Base-by-base conservation (phyloP, 2,797 vertebrate genomes). In the Schizothorax lantsangensis region DNA sequence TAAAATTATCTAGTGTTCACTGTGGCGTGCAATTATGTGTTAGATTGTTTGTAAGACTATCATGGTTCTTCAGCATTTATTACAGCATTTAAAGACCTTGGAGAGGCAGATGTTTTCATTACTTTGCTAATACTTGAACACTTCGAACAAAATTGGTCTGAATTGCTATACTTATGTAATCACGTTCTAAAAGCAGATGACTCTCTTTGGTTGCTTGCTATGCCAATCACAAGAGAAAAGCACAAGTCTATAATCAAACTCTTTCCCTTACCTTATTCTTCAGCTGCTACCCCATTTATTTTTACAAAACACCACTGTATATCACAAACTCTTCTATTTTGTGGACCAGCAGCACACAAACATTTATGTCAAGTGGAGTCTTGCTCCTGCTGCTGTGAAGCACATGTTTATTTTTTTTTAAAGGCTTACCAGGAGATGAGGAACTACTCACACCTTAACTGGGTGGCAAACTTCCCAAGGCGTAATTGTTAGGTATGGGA, bases 71-170 rank as follows among this genome's bases (percentile, higher is more conserved):
- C 85, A 81, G 71, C 79, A 74, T 86, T 86, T 86, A 66, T 81
- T 81, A 49, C 30, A 86, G 79, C 78, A 73, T 73, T 86, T 81
- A 81, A 86, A 86, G 85, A 86, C 79, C 57, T 86, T 81, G 79
- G 79, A 75, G 85, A 86, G 69, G 79, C 79, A 86, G 79, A 86
- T 86, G 84, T 86, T 86, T 86, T 86, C 85, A 86, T 86, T 86
- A 86, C 78, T 86, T 86, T 74, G 69, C 79, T 81, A 86, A 86
- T 86, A 81, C 79, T 40, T 81, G 43, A 86, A 86, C 69, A 81
- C 52, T 81, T 81, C 9, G 40, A 47, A 26, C 54, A 40, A 81
- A 86, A 86, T 81, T 74, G 78, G 21, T 86, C 69, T 75, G 79
- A 79, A 85, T 85, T 85, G 84, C 84, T 85, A 79, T 80, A 86